Conservation (phyloP, 2,888 invertebrate genomes). For the Syrphus vitripennis region DNA sequence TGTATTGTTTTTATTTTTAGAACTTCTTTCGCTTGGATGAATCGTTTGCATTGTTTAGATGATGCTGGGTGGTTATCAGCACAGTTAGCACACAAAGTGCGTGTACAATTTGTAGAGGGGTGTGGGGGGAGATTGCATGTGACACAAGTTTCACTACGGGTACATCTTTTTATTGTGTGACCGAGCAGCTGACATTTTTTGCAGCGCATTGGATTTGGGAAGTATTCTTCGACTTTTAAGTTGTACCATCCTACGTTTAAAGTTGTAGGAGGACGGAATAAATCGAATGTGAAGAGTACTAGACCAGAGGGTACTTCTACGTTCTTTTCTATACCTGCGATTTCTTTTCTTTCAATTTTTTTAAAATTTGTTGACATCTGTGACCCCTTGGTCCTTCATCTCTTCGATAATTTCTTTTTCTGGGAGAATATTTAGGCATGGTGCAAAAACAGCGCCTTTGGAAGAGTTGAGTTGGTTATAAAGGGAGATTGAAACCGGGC, state of each 20-base stretch:
- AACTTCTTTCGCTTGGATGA: slow-evolving; percentile 5
- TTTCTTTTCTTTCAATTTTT: not conserved
- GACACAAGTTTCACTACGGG: not conserved
- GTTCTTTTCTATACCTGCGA: not conserved
- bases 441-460: not conserved
- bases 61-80: not conserved
- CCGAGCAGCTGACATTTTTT: slow-evolving; percentile 14
- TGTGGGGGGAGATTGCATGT: slow-evolving; percentile 14
- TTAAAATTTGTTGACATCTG: not conserved
- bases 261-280: not conserved
- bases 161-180: slow-evolving; percentile 15
- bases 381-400: not conserved
- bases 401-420: not conserved
- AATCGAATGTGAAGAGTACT: not conserved
- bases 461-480: not conserved
- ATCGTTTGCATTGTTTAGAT: not conserved
- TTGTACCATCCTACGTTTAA: slow-evolving; percentile 13
- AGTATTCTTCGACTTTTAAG: not conserved
- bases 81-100: slow-evolving; percentile 7
- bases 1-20: slow-evolving; percentile 2
- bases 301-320: not conserved
- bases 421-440: not conserved
- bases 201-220: slow-evolving; percentile 22
- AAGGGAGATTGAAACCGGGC: not conserved
- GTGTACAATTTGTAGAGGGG: not conserved